Percentiles rank a stretch among this genome's conserved stretches.
These are phyloP conservation scores for Drosophila rhopaloa DNA, from an alignment of 1,140 invertebrate genomes.

Conservation along the genomic window DNA sequence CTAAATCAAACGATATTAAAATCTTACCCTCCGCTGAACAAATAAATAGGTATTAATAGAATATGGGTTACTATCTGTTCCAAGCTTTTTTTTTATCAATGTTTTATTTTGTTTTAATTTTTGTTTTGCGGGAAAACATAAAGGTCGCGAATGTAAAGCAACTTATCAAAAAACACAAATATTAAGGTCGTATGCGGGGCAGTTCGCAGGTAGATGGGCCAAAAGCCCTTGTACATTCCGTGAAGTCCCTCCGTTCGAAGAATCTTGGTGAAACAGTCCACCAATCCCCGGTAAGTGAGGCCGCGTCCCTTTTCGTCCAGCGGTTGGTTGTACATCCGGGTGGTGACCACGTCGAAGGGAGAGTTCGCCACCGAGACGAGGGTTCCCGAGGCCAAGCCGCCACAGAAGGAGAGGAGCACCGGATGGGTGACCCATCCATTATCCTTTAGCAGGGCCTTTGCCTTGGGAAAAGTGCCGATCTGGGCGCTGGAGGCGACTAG, in stretches of 20 bases:
- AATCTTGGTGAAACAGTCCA: slow-evolving; percentile 92
- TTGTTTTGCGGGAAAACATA: neutral
- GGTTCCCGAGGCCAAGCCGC: slow-evolving; percentile 91
- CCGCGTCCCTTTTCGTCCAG: slow-evolving; percentile 87
- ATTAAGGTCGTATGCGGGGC: slow-evolving; percentile 94
- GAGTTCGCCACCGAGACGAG: slow-evolving; percentile 93
- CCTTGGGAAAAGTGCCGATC: slow-evolving; percentile 91
- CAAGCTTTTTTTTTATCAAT: no score
- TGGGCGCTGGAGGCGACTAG: slow-evolving; percentile 93
- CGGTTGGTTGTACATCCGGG: slow-evolving; percentile 96
- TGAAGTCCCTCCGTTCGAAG: slow-evolving; percentile 87
- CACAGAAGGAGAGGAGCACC: slow-evolving; percentile 89
- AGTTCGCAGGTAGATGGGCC: slow-evolving; percentile 93
- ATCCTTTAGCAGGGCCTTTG: slow-evolving; percentile 86
- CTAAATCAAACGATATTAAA: no score
- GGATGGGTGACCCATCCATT: slow-evolving; percentile 86
- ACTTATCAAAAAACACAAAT: slow-evolving; percentile 93
- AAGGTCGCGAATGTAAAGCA: slow-evolving; percentile 80
- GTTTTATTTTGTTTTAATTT: neutral
- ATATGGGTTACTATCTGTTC: no score
- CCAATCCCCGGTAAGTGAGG: slow-evolving; percentile 89
- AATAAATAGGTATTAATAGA: no score
- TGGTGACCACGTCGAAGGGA: slow-evolving; percentile 95
- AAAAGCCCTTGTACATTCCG: slow-evolving; percentile 85
- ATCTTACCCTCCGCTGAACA: no score